Evolutionary conservation across 1,140 invertebrate species (phyloP).

Genomic region (Reticulitermes speratus): DNA sequence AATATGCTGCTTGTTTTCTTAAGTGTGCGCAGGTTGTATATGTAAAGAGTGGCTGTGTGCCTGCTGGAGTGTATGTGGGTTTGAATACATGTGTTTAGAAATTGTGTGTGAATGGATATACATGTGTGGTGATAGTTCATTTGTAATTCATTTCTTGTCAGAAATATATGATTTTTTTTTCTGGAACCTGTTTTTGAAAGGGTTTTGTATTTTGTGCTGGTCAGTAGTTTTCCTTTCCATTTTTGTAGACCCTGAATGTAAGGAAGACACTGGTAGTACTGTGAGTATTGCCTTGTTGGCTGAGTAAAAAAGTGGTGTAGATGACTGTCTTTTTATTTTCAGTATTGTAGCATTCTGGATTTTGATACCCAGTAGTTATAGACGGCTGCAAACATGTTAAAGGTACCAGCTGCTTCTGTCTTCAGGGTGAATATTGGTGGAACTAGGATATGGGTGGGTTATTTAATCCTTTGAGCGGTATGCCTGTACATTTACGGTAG

Average conservation of each 20-base stretch:
- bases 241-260: not conserved
- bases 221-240: not conserved
- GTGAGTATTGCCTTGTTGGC: too few relatives aligned
- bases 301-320: too few relatives aligned
- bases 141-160: slow-evolving; percentile 58
- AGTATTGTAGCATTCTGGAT: too few relatives aligned
- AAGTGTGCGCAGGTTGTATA: slow-evolving; percentile 40
- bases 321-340: too few relatives aligned
- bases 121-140: slow-evolving; percentile 48
- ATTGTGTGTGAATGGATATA: not conserved
- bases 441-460: too few relatives aligned
- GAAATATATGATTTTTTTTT: slow-evolving; percentile 52
- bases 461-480: too few relatives aligned
- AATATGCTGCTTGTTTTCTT: slow-evolving; percentile 54
- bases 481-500: too few relatives aligned
- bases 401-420: too few relatives aligned
- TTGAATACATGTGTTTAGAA: slow-evolving; percentile 22
- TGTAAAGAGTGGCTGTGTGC: slow-evolving; percentile 15
- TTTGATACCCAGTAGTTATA: too few relatives aligned
- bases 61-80: slow-evolving; percentile 27
- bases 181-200: not conserved
- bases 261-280: too few relatives aligned
- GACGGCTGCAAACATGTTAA: too few relatives aligned
- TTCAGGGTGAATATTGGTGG: too few relatives aligned
- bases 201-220: not conserved